phyloP scores from a whole-genome alignment of 2,113 vertebrate genomes.

The Choloepus hoffmanni region DNA sequence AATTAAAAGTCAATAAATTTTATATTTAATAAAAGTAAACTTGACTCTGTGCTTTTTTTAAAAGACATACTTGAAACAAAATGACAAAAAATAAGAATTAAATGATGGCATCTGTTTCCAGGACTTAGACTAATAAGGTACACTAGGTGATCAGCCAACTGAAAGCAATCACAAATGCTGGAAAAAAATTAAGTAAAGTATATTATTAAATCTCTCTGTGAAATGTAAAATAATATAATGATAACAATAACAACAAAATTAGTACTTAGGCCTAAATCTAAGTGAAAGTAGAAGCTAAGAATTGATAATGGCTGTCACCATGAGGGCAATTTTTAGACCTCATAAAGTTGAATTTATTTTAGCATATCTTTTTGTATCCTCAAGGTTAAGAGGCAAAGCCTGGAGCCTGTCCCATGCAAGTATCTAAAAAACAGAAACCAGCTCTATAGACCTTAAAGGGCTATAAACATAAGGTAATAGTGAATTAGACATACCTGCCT shows the following conservation, averaged over 20 bases:
- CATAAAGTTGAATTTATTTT: neutral
- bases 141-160: neutral
- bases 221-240: neutral
- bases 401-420: neutral
- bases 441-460: neutral
- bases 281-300: neutral
- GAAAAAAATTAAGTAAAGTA: neutral
- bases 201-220: neutral
- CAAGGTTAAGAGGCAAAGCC: neutral
- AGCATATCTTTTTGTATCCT: neutral
- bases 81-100: neutral
- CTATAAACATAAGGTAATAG: neutral
- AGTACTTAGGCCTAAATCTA: neutral
- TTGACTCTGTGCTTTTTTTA: neutral
- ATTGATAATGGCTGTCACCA: neutral
- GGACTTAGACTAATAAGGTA: neutral
- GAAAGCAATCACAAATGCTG: neutral
- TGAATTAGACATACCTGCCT: neutral
- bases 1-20: constrained; percentile 51
- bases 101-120: neutral
- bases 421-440: neutral
- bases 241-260: neutral
- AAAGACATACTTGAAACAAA: neutral
- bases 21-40: neutral
- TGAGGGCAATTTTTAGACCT: neutral